Evolutionary conservation across 2,797 vertebrate genomes (phyloP).

Genomic region (Silurus aristotelis): DNA sequence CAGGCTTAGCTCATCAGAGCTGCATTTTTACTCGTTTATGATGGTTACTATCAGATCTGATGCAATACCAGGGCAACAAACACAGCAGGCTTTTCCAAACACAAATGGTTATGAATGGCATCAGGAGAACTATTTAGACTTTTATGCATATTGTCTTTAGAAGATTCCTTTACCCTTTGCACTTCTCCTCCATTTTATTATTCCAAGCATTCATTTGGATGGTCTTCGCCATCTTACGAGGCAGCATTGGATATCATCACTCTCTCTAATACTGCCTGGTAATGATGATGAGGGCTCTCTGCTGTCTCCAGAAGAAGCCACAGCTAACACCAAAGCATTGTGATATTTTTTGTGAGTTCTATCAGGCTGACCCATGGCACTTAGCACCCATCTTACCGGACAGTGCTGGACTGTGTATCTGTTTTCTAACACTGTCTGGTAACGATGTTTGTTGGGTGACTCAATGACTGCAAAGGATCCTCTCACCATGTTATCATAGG

Average conservation of each 20-base stretch:
- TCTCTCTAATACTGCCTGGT: conserved; percentile 99
- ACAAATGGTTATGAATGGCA: conserved; percentile 3
- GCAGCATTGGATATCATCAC: conserved; percentile 98
- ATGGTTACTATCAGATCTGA: conserved; percentile 32
- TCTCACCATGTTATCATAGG: not conserved
- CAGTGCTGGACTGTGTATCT: conserved; percentile 96
- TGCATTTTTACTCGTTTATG: conserved; percentile 47
- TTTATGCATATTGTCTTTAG: not conserved
- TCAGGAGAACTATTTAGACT: not conserved
- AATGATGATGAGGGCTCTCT: conserved; percentile 97
- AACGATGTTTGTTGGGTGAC: conserved; percentile 98
- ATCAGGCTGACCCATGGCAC: conserved; percentile 68
- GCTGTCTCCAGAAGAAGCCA: conserved; percentile 63
- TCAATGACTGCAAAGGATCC: conserved; percentile 63
- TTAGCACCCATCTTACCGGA: conserved; percentile 97
- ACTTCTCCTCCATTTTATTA: not conserved
- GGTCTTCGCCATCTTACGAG: conserved; percentile 97
- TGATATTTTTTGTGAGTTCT: conserved; percentile 1
- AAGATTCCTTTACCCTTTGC: not conserved
- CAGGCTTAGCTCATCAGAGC: conserved; percentile 40
- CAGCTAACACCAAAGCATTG: conserved; percentile 36
- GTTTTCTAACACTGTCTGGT: conserved; percentile 99
- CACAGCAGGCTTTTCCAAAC: conserved; percentile 25
- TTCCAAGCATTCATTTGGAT: conserved; percentile 65
- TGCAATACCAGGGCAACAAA: conserved; percentile 28